Percentiles rank a stretch among this genome's conserved stretches.
phyloP scores from a whole-genome alignment of 2,113 vertebrate species.

The Phylloscopus trochiloides region DNA sequence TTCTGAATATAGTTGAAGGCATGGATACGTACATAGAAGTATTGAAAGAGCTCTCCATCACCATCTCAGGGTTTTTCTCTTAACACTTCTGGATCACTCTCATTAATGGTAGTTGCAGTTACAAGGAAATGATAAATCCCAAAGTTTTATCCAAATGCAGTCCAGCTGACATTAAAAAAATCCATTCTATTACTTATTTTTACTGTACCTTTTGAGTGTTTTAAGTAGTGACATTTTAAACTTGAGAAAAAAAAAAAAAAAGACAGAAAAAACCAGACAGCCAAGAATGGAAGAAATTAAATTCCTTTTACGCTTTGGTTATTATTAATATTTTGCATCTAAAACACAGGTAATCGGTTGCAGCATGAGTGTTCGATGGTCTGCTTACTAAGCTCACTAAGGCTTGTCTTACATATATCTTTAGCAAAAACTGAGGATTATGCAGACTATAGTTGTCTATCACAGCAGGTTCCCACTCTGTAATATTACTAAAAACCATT shows the following conservation, averaged over 20 bases:
- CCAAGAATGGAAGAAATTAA: neutral
- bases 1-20: neutral
- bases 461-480: neutral
- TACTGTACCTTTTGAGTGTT: neutral
- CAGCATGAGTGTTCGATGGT: neutral
- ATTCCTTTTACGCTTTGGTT: neutral
- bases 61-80: neutral
- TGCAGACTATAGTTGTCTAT: neutral
- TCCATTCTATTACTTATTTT: neutral
- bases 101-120: neutral
- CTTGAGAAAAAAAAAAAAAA: too few relatives aligned
- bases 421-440: neutral
- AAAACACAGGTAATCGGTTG: neutral
- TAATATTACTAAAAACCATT: neutral
- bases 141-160: neutral
- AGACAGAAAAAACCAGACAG: fast-evolving
- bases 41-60: neutral
- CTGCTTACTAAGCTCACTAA: neutral
- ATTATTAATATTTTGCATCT: neutral
- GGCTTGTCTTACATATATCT: neutral
- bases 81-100: neutral
- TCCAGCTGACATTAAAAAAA: neutral
- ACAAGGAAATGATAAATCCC: neutral
- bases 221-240: neutral
- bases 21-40: neutral